Base-by-base conservation (phyloP, 2,797 vertebrate genomes). In the Nannoperca obscura region DNA sequence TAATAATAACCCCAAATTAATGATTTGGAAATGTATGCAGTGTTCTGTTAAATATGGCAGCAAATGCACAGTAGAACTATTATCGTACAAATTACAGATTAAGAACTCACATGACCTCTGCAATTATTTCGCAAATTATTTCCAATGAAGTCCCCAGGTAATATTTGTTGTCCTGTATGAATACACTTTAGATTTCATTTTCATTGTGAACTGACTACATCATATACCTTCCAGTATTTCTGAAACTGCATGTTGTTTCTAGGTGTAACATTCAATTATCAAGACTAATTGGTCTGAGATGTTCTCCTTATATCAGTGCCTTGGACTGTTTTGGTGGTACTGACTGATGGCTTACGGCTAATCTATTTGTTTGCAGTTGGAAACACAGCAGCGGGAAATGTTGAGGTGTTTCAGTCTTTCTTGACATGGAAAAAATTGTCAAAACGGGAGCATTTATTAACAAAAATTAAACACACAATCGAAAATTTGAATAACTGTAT, bases 151-250 rank as follows among this genome's bases (percentile, higher is more conserved):
- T 66, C 80, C 44, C 57, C 19, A 17, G 62, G 32, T 68, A 1
- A 55, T 42, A 22, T 34, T 38, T 44, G 22, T 9, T n/a, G 22
- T 60, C 58, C 49, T 22, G 4, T 44, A 27, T 64, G 66, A 63
- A 68, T 47, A 47, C 20, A 14, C 59, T 78, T 80, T 73, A 82
- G 27, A 68, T 76, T 69, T 34, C 53, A 49, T 49, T 59, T 73
- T 34, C 53, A 49, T 49, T 59, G 69, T 32, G 24, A 60, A n/a
- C 32, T 27, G 27, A 52, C 38, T 12, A 34, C 36, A 65, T 27
- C 24, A 15, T 24, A 20, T 64, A 76, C 54, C 63, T 72, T 69
- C 46, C 14, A 52, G 11, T 40, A 42, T 30, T 60, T 47, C 4
- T 68, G 53, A 75, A 74, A 44, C 20, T 62, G 65, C 14, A 8